Base-by-base conservation (phyloP, 2,113 vertebrate species). In the Erinaceus europaeus region DNA sequence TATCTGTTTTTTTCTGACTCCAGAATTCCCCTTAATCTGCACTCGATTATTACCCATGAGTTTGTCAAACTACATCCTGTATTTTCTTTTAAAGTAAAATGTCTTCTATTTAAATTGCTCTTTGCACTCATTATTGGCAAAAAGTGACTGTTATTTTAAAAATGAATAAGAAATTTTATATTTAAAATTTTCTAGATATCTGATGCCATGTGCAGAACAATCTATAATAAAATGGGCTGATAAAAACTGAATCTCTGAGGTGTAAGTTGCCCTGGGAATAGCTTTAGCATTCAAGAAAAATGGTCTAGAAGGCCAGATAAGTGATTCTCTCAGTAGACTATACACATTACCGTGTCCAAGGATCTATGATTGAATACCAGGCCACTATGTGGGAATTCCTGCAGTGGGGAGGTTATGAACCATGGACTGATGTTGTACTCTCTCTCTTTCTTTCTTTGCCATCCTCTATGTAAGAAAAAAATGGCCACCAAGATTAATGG, bases 141-240 rank as follows among this genome's bases (percentile, higher is more conserved):
- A 82, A 69, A 65, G 13, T 32, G 9, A 62, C 34, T 65, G 13
- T 59, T 74, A 18, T 36, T 29, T n/a, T 48, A 90, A 48, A 59
- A 61, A 36, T 50, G 48, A 75, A 11, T 71, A 44, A 88, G 34
- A 50, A 76, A 65, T 17, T 52, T 69, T 75, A n/a, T 25, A 67
- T n/a, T 73, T 44, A 69, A 34, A 57, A 57, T 52, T 91, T 86
- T 67, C 57, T 57, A 34, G 82, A 74, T 76, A 69, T 87, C 34
- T 23, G 36, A 23, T 64, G 61, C 15, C 11, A 23, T 55, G 89
- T 53, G 34, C 29, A 75, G 27, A 84, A 76, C 6, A 48, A 74
- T 48, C 50, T 64, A 27, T 48, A 53, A 48, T 27, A 61, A 80
- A 82, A n/a, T 50, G 69, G 17, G 1, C n/a, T 48, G 32, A 81